These are phyloP conservation scores for Sclerodermus sp. DNA, from an alignment of 2,888 invertebrate genomes.

Conservation along the genomic window DNA sequence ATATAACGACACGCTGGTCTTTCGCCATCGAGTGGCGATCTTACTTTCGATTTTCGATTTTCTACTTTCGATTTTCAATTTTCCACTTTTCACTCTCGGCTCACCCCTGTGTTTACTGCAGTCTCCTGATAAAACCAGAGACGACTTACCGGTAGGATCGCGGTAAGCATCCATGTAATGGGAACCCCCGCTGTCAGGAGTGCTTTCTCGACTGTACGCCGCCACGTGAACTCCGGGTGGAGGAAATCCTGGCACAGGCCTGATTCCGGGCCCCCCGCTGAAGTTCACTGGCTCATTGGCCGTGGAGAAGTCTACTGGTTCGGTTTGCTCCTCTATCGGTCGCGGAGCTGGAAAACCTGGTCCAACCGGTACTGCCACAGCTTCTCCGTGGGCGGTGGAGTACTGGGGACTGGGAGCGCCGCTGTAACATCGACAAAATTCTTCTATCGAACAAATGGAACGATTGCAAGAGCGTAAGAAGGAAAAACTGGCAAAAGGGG, in stretches of 20 bases:
- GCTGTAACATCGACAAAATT: constrained; percentile 38
- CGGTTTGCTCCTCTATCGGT: constrained; percentile 67
- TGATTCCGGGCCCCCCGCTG: constrained; percentile 60
- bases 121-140: too few species aligned
- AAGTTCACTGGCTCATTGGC: constrained; percentile 68
- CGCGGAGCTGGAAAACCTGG: constrained; percentile 64
- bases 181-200: constrained; percentile 85
- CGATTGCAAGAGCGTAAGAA: too few species aligned
- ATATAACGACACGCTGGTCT: constrained; percentile 24
- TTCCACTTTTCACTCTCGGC: too few species aligned
- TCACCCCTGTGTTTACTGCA: too few species aligned
- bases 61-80: too few species aligned
- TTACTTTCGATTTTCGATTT: too few species aligned
- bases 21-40: too few species aligned
- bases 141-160: constrained; percentile 76
- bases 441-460: too few species aligned
- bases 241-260: constrained; percentile 63
- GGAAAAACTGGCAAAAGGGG: too few species aligned
- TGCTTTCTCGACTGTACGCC: constrained; percentile 81
- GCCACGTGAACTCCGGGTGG: constrained; percentile 63
- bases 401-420: constrained; percentile 66
- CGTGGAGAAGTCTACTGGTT: constrained; percentile 73
- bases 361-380: constrained; percentile 60
- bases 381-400: constrained; percentile 59
- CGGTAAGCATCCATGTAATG: constrained; percentile 87